Evolutionary conservation across 1,140 invertebrate species (phyloP), one percentile per base, ranked within the genome.

Genomic region (Macrobrachium nipponense): DNA sequence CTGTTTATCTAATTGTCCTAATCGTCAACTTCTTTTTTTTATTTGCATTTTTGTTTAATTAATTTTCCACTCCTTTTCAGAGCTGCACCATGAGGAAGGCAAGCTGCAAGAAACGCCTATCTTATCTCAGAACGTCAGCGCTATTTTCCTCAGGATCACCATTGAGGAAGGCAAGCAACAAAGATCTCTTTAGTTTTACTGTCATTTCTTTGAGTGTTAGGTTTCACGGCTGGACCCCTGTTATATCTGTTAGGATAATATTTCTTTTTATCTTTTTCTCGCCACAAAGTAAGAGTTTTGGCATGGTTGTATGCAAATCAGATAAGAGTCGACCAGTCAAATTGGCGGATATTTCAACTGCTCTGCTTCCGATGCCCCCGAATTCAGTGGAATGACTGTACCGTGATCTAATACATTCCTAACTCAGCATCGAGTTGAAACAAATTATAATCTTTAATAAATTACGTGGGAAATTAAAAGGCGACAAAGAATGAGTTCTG

Each of bases 61-160:
- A 23, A 18, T 10, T 20, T 23, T 23, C 51, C 27, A 4, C 43
- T 20, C 17, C 51, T 51, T 51, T 51, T 2, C 82, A 88, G 87
- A 88, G 59, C 44, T 88, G 80, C 58, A 79, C 0, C 87, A 88
- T 14, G 68, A 61, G 5, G 87, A 88, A 12, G 87, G 87, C 12
- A 76, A 81, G 27, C 79, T 88, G 58, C 87, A 86, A 36, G 78
- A 78, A 36, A 73, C 72, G 5, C 73, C 82, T 17, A 23, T 88
- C 36, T 85, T 81, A 11, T 68, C 86, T 7, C 82, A 88, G 15
- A 73, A 82, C 27, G 66, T 88, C 12, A 81, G 82, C n/a, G 87
- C 87, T 14, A 73, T 76, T 58, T 83, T 86, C 27, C 70, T 88
- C 51, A 76, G 82, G 70, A 43, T 88, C 15, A 86, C 83, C 83